These are phyloP conservation scores for Lophotriccus pileatus DNA, from an alignment of 2,797 vertebrate genomes.

Conservation along the genomic window DNA sequence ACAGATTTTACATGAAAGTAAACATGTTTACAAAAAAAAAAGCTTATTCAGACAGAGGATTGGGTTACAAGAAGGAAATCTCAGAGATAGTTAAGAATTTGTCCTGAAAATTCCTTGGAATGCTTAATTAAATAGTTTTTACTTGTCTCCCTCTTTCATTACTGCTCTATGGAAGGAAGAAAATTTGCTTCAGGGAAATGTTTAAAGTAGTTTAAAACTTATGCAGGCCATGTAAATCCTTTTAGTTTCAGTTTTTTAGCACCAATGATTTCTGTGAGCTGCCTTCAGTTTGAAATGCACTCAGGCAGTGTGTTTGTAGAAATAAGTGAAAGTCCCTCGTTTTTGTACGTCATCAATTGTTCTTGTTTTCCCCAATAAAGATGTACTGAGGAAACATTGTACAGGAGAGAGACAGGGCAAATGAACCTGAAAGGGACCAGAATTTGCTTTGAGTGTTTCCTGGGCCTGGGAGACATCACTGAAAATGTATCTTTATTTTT, in stretches of 20 bases:
- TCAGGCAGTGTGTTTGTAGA: background rate
- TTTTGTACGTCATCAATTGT: background rate
- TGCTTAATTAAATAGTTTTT: background rate
- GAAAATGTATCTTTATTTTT: background rate
- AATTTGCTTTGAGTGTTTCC: background rate
- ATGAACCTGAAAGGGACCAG: background rate
- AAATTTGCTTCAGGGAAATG: background rate
- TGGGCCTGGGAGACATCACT: background rate
- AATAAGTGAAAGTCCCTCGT: background rate
- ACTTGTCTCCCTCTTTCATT: background rate
- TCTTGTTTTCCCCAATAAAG: background rate
- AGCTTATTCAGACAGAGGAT: background rate
- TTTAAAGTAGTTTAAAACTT: slow-evolving; percentile 13
- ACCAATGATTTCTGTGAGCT: background rate
- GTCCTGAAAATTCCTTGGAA: background rate
- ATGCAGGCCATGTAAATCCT: background rate
- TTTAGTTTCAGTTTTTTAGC: background rate
- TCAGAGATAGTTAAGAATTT: slow-evolving; percentile 12
- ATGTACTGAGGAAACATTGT: background rate
- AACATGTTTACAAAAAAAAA: background rate
- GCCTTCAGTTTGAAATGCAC: background rate
- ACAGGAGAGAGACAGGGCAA: background rate
- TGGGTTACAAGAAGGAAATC: background rate
- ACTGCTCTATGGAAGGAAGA: background rate
- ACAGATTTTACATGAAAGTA: background rate